Evolutionary conservation across 2,113 vertebrate genomes (phyloP), one percentile per base, ranked within the genome.

Genomic region (Colinus virginianus): DNA sequence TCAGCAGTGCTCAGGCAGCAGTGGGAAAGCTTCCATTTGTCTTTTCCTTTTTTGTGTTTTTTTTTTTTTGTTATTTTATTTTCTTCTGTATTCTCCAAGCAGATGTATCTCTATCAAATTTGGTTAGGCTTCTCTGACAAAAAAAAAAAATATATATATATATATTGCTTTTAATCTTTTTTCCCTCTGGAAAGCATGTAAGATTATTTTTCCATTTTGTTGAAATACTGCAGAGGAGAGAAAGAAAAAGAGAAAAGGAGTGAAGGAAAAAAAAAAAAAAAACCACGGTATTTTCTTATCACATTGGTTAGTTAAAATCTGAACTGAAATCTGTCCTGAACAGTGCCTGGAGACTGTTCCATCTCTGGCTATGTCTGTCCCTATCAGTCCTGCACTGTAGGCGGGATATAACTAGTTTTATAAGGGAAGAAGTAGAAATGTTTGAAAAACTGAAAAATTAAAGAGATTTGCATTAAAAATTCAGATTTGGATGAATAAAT

Each of bases 311-410:
- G 81, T 66, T 95, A 93, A 91, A 95, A 94, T 79, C 82, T 80
- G 72, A 91, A 90, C 90, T 86, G 90, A 91, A 96, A 85, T 86
- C 85, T 91, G 83, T 90, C 93, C 88, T 86, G 94, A 96, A 62
- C 46, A 80, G 82, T 88, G 85, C 34, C 79, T 75, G 64, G 82
- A 90, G 92, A 90, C 85, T 88, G 55, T 51, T 74, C 63, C 82
- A 91, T 85, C 79, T 78, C 49, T 19, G 76, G 51, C 51, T 70
- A 6, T 1, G 2, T 78, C 76, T 88, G 72, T 76, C 76, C 83
- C 88, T 64, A 83, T 88, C 83, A 79, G 11, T 43, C 72, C 68
- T 75, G 64, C 64, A 49, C 82, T 36, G 46, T 46, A 82, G 89
- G 89, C 2, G 0, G 42, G 79, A 68, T 90, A 86, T 55, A 90